Evolutionary conservation across 1,140 invertebrate species (phyloP).

Genomic region (Apis mellifera): DNA sequence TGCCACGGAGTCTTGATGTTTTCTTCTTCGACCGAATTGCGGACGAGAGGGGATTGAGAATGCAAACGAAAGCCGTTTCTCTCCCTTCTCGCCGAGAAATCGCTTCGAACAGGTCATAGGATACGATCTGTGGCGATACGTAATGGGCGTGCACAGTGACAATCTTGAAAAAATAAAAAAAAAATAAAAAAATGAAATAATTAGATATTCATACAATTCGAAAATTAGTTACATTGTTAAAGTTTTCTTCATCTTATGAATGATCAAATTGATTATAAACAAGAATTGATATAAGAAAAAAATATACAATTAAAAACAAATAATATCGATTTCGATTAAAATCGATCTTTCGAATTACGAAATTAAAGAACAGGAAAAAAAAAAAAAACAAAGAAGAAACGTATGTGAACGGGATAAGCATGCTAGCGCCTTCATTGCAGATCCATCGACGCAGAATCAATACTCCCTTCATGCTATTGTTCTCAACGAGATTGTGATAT

Average conservation of each 20-base stretch:
- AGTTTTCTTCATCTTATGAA: neutral
- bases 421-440: constrained; percentile 1
- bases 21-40: constrained; percentile 42
- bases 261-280: neutral
- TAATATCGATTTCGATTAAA: neutral
- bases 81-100: constrained; percentile 49
- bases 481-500: constrained; percentile 73
- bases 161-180: constrained; percentile 10
- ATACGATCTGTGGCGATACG: constrained; percentile 8
- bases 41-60: constrained; percentile 33
- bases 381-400: neutral
- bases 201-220: neutral
- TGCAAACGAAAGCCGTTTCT: constrained; percentile 43
- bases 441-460: constrained; percentile 30
- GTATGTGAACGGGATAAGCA: constrained; percentile 27
- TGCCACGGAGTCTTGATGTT: constrained; percentile 23
- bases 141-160: constrained; percentile 22
- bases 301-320: neutral
- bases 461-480: constrained; percentile 58
- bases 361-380: neutral
- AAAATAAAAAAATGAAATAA: neutral
- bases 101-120: constrained; percentile 25
- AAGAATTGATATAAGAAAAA: neutral
- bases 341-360: constrained; percentile 1
- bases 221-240: neutral